Conservation (phyloP, 2,888 invertebrate species). For the Cordilura impudica region DNA sequence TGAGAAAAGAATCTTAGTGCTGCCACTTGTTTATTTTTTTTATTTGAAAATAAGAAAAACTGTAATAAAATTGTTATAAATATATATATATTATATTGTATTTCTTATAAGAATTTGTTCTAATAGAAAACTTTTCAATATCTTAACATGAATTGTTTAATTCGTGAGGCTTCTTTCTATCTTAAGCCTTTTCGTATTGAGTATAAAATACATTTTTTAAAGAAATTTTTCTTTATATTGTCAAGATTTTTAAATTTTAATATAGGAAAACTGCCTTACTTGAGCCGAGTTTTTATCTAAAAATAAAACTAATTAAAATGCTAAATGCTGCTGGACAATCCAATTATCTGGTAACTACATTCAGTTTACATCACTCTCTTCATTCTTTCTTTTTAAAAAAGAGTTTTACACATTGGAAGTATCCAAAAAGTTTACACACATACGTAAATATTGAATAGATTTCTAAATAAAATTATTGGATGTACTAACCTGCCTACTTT, state of each 20-base stretch:
- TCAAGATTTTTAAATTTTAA: too few species aligned
- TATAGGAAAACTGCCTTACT: too few species aligned
- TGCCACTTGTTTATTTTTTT: not conserved
- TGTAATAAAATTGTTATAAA: too few species aligned
- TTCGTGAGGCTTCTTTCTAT: too few species aligned
- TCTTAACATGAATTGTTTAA: too few species aligned
- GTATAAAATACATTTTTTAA: too few species aligned
- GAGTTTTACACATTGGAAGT: constrained; percentile 31
- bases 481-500: constrained; percentile 54
- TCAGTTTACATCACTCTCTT: not conserved
- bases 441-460: not conserved
- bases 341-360: not conserved
- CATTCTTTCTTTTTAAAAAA: not conserved
- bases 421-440: not conserved
- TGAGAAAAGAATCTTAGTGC: not conserved
- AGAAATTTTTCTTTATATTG: too few species aligned
- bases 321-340: not conserved
- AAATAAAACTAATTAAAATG: not conserved
- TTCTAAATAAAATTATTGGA: constrained; percentile 17
- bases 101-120: too few species aligned
- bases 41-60: not conserved
- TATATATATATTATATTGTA: too few species aligned
- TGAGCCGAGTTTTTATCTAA: too few species aligned
- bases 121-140: too few species aligned
- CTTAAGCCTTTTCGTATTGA: too few species aligned